Percentiles rank a stretch among this genome's conserved stretches.
phyloP scores from a whole-genome alignment of 2,888 invertebrate species.

The Zaprionus lineosus region DNA sequence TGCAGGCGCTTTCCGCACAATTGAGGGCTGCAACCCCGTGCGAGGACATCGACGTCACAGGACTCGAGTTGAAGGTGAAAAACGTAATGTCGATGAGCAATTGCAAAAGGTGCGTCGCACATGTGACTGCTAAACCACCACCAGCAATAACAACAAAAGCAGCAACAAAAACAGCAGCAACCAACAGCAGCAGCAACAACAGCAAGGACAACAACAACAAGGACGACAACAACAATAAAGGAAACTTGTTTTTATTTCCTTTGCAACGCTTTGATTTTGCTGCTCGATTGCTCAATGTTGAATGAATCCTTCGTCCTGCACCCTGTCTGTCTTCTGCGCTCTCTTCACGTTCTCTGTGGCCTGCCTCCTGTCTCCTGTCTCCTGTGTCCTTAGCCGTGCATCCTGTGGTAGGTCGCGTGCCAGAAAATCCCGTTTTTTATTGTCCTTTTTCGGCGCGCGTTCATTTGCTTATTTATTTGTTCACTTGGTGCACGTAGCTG shows the following conservation, averaged over 20 bases:
- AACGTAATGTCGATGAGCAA: conserved; percentile 52
- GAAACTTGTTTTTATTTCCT: conserved; percentile 65
- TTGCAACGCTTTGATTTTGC: conserved; percentile 70
- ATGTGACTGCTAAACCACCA: conserved; percentile 71
- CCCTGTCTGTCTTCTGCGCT: too few relatives aligned
- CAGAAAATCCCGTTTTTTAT: conserved; percentile 66
- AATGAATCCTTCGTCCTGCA: conserved; percentile 20
- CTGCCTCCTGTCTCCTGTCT: not conserved
- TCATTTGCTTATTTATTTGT: conserved; percentile 77
- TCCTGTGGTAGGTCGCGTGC: conserved; percentile 78
- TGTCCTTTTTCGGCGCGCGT: conserved; percentile 72
- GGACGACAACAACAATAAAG: conserved; percentile 36
- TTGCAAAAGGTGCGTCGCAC: conserved; percentile 70
- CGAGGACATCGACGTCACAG: conserved; percentile 65
- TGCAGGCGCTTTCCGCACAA: conserved; percentile 64
- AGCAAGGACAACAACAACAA: conserved; percentile 33
- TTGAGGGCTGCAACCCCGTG: conserved; percentile 76
- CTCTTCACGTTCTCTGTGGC: not conserved
- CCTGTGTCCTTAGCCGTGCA: too few relatives aligned
- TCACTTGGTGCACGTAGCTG: conserved; percentile 56
- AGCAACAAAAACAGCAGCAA: conserved; percentile 40
- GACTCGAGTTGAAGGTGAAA: conserved; percentile 74
- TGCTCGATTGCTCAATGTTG: conserved; percentile 63
- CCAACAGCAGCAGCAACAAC: conserved; percentile 20
- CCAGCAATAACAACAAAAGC: conserved; percentile 42